Conservation (phyloP, 2,797 vertebrate species). For the Silurus aristotelis region DNA sequence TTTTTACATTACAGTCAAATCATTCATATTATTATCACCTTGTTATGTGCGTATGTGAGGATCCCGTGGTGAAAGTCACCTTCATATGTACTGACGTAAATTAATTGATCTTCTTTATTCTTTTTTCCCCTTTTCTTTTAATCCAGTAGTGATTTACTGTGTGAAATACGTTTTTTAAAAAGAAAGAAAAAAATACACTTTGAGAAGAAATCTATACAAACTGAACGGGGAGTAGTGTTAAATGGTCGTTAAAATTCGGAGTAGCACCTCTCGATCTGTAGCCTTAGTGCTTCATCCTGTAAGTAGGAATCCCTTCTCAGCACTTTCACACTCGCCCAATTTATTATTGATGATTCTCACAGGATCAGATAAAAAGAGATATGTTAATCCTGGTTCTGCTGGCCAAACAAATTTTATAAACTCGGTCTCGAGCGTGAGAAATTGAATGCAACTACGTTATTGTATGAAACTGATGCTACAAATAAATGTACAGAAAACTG, state of each 20-base stretch:
- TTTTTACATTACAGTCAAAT: not conserved
- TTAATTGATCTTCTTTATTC: not conserved
- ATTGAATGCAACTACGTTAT: not conserved
- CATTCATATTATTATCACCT: not conserved
- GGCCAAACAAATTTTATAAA: conserved; percentile 77
- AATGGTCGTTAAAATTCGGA: conserved; percentile 73
- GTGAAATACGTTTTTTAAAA: conserved; percentile 18
- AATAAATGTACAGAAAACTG: no score
- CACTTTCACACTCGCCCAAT: conserved; percentile 76
- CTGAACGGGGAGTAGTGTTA: conserved; percentile 61
- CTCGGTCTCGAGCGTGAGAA: conserved; percentile 57
- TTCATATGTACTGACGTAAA: not conserved
- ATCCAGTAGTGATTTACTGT: conserved; percentile 16
- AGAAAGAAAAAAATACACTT: conserved; percentile 14
- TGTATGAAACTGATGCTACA: no score
- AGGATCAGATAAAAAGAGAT: conserved; percentile 82
- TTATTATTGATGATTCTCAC: conserved; percentile 85
- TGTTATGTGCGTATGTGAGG: not conserved
- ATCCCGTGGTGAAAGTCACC: not conserved
- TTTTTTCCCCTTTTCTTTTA: no score
- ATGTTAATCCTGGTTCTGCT: conserved; percentile 80
- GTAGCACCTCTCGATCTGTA: conserved; percentile 76
- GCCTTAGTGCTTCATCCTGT: conserved; percentile 74
- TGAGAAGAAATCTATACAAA: conserved; percentile 48
- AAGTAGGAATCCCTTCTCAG: conserved; percentile 75